Conservation (phyloP, 2,888 invertebrate genomes). For the Pristionchus arcanus region DNA sequence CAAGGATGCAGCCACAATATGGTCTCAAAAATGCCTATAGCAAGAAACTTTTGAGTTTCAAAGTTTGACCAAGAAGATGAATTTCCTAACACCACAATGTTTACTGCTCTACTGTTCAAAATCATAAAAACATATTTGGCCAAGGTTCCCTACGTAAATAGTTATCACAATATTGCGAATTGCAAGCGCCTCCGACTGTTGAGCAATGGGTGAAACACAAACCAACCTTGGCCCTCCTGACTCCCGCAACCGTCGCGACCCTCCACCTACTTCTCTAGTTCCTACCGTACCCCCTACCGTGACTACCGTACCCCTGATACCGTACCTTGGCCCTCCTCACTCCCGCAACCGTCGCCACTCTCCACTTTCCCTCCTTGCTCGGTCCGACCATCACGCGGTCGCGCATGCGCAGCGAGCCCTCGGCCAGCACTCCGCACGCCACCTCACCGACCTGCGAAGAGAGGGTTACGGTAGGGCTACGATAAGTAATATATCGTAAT, state of each 20-base stretch:
- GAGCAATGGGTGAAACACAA: not conserved
- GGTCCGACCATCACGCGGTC: conserved; percentile 82
- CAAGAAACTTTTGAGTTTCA: too few relatives aligned
- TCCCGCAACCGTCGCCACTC: conserved; percentile 48
- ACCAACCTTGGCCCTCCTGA: not conserved
- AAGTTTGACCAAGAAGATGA: too few relatives aligned
- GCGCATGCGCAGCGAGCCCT: conserved; percentile 91
- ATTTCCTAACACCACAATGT: too few relatives aligned
- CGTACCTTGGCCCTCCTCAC: conserved; percentile 53
- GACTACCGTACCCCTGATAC: too few relatives aligned
- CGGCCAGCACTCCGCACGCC: conserved; percentile 83
- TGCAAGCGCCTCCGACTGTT: not conserved
- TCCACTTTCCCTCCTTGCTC: conserved; percentile 63
- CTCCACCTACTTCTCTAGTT: not conserved
- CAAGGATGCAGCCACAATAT: too few relatives aligned
- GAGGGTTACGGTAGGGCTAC: not conserved
- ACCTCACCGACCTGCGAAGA: conserved; percentile 70
- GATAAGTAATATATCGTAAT: too few relatives aligned
- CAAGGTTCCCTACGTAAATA: too few relatives aligned
- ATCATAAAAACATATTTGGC: too few relatives aligned
- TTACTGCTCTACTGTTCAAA: too few relatives aligned
- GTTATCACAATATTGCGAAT: not conserved
- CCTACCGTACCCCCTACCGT: not conserved
- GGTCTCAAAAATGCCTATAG: too few relatives aligned
- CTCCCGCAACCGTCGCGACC: not conserved